Base-by-base conservation (phyloP, 2,888 invertebrate genomes). In the Linnaemya tessellans region DNA sequence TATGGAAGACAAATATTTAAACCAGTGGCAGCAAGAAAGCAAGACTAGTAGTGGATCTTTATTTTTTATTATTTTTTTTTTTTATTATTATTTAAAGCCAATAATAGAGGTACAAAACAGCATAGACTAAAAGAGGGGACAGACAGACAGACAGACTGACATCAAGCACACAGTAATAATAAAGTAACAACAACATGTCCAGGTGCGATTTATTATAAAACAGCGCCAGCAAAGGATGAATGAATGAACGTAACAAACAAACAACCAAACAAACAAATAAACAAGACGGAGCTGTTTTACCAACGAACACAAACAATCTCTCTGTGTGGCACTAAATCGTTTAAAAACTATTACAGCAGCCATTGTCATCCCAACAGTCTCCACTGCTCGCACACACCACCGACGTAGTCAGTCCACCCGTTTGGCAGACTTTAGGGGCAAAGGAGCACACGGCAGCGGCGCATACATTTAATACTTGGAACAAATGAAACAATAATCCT, bases 401-500 rank as follows among this genome's bases (percentile, higher is more conserved):
- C 41, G 30, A 49, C 51, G 20, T 35, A 51, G 30, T 25, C 35
- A 38, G n/a, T 35, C 46, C 13, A 15, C n/a, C 9, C 3, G 15
- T 25, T 58, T 5, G 0, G 3, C 22, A 18, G n/a, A 41, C 22
- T 43, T 43, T 18, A 30, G 65, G 65, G 58, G 51, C 68, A 35
- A 54, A 51, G 43, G 46, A 43, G 18, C 25, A 30, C 46, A 65
- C 30, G 58, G 1, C n/a, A 30, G 11, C 15, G 22, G 11, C 15
- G 22, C 35, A 41, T 41, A 65, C 83, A 77, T 87, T 84, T 84
- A 86, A 87, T 87, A 71, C 77, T 30, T 64, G 65, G 65, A 65
- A 65, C 65, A 65, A 88, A 88, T 87, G 89, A 89, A 91, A 90
- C 89, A 88, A 89, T 90, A 90, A 91, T 90, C 90, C 90, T 88